Percentiles rank a stretch among this genome's conserved stretches.
phyloP scores from a whole-genome alignment of 1,140 invertebrate genomes.

The Cyrtorhinus lividipennis region DNA sequence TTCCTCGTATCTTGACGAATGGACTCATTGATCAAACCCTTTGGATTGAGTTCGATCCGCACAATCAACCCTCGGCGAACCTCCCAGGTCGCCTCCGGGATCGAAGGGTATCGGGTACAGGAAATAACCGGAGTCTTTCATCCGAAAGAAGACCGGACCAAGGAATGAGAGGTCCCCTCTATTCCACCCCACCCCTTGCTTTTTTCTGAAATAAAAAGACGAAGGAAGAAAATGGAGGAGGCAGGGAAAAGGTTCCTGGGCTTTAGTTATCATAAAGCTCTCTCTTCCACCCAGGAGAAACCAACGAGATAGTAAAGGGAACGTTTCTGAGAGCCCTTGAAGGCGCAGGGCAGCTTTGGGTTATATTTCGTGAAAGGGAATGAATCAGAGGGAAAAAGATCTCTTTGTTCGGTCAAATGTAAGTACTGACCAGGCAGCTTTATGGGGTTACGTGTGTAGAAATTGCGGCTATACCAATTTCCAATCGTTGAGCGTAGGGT shows the following conservation, averaged over 20 bases:
- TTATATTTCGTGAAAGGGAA: not conserved
- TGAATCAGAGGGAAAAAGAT: not conserved
- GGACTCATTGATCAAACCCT: not conserved
- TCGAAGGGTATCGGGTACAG: not conserved
- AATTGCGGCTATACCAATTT: no score
- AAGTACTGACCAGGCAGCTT: not conserved
- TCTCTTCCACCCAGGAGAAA: not conserved
- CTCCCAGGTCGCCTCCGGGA: not conserved
- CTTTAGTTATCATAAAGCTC: not conserved
- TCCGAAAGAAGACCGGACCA: not conserved
- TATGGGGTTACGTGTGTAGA: no score
- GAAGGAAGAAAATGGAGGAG: not conserved
- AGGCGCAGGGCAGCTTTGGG: not conserved
- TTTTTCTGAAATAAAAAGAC: not conserved
- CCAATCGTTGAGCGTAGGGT: no score
- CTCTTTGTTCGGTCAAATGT: not conserved
- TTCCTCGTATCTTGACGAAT: not conserved
- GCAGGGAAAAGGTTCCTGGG: not conserved
- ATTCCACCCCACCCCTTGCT: no score
- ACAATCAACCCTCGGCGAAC: not conserved
- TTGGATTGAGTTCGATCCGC: not conserved
- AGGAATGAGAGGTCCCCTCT: not conserved
- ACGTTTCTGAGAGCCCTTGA: not conserved
- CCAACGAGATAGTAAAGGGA: not conserved
- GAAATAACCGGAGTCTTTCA: not conserved